Conservation (phyloP, 2,113 vertebrate genomes). For the Symphodus melops region DNA sequence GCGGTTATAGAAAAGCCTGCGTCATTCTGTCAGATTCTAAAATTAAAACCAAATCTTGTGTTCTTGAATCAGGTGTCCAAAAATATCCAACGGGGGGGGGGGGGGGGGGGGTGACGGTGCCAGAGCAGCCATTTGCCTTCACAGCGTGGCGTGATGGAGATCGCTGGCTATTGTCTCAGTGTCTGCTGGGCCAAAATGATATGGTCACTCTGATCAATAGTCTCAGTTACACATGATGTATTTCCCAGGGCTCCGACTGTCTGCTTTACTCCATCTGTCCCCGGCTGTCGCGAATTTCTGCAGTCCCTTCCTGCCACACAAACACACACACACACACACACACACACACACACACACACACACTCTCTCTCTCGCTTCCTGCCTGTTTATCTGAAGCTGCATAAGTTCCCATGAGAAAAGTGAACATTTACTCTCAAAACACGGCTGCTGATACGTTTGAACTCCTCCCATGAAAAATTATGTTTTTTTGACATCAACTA, state of each 20-base stretch:
- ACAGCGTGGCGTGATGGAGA: constrained; percentile 46
- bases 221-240: constrained; percentile 82
- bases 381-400: constrained; percentile 43
- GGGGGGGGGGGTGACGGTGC: background rate
- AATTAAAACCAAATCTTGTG: constrained; percentile 35
- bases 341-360: background rate
- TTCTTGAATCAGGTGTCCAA: constrained; percentile 28
- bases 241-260: constrained; percentile 82
- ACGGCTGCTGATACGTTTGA: constrained; percentile 45
- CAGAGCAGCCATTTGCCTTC: constrained; percentile 46
- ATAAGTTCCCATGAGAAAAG: constrained; percentile 34
- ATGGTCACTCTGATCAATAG: constrained; percentile 77
- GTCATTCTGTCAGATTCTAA: constrained; percentile 35
- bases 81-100: constrained; percentile 25
- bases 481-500: constrained; percentile 35
- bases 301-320: constrained; percentile 30
- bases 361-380: constrained; percentile 6
- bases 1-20: constrained; percentile 31
- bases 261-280: constrained; percentile 73
- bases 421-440: constrained; percentile 51
- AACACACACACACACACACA: constrained; percentile 18
- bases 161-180: constrained; percentile 61
- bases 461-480: constrained; percentile 24
- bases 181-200: constrained; percentile 68
- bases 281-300: constrained; percentile 54